These are phyloP conservation scores for Diorhabda carinulata DNA, from an alignment of 1,140 invertebrate genomes.

Conservation along the genomic window DNA sequence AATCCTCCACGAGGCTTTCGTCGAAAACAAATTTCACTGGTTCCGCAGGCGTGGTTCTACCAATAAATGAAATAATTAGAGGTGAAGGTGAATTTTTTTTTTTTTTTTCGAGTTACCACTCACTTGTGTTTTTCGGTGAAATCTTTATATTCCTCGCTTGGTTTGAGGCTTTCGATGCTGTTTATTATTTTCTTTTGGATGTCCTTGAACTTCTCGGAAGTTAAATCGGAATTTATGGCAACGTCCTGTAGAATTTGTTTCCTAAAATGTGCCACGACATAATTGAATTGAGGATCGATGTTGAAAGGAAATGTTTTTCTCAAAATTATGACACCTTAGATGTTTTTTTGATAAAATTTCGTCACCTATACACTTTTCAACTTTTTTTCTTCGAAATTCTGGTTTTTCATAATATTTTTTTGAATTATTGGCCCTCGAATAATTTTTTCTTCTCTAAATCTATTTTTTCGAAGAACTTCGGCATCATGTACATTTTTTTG, in stretches of 20 bases:
- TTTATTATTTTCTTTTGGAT: slow-evolving; percentile 68
- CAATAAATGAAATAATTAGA: neutral
- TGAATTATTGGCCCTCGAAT: too few species aligned
- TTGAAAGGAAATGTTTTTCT: too few species aligned
- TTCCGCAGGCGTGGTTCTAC: slow-evolving; percentile 67
- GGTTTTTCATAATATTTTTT: too few species aligned
- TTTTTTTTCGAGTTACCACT: slow-evolving; percentile 32
- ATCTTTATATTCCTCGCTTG: slow-evolving; percentile 76
- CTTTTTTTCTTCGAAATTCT: too few species aligned
- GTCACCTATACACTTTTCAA: too few species aligned
- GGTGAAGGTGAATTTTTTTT: neutral
- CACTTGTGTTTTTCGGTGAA: slow-evolving; percentile 81
- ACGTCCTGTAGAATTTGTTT: slow-evolving; percentile 71
- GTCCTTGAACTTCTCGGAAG: slow-evolving; percentile 71
- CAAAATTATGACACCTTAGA: too few species aligned
- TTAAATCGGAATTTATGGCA: slow-evolving; percentile 67
- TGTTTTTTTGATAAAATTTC: too few species aligned
- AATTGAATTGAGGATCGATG: too few species aligned
- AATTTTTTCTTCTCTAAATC: too few species aligned
- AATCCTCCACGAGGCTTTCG: slow-evolving; percentile 76
- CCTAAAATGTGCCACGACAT: slow-evolving; percentile 48
- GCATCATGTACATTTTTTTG: too few species aligned
- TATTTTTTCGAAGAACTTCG: too few species aligned
- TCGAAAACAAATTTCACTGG: slow-evolving; percentile 79
- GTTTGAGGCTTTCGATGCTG: slow-evolving; percentile 68